Evolutionary conservation across 2,113 vertebrate species (phyloP).

Genomic region (Saccopteryx leptura): DNA sequence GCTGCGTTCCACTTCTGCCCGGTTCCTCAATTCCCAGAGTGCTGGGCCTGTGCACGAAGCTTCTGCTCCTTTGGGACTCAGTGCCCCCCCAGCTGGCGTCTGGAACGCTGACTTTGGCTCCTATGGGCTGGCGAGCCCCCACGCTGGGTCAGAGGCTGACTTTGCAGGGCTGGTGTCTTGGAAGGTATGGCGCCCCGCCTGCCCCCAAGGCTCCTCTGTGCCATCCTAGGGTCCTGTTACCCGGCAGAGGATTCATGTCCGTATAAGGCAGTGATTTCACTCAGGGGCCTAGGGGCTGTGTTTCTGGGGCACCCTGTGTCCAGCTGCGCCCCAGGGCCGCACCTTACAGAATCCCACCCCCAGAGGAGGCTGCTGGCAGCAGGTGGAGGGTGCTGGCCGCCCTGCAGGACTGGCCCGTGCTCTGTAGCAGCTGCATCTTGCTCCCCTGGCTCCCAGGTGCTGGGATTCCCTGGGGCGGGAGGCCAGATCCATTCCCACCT

Average conservation of each 20-base stretch:
- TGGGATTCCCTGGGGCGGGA: not conserved
- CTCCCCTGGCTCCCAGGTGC: not conserved
- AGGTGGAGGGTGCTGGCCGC: not conserved
- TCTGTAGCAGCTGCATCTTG: too few species aligned
- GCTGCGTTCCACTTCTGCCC: too few species aligned
- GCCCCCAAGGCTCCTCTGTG: too few species aligned
- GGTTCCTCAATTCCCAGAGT: not conserved
- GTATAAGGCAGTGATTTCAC: not conserved
- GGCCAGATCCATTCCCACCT: not conserved
- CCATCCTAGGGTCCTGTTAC: too few species aligned
- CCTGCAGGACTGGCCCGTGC: not conserved
- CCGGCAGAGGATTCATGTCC: not conserved
- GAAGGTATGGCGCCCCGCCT: not conserved
- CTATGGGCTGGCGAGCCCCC: not conserved
- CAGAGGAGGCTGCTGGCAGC: not conserved
- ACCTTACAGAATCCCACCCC: not conserved
- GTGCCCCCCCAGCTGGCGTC: not conserved
- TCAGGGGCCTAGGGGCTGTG: fast-evolving
- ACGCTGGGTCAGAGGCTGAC: fast-evolving
- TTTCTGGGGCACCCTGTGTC: not conserved
- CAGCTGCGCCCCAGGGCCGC: not conserved
- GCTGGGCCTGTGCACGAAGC: not conserved
- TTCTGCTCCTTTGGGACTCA: not conserved
- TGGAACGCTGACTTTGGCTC: not conserved
- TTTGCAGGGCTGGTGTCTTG: fast-evolving